phyloP scores from a whole-genome alignment of 2,888 invertebrate species.

The Agrotis exclamationis region DNA sequence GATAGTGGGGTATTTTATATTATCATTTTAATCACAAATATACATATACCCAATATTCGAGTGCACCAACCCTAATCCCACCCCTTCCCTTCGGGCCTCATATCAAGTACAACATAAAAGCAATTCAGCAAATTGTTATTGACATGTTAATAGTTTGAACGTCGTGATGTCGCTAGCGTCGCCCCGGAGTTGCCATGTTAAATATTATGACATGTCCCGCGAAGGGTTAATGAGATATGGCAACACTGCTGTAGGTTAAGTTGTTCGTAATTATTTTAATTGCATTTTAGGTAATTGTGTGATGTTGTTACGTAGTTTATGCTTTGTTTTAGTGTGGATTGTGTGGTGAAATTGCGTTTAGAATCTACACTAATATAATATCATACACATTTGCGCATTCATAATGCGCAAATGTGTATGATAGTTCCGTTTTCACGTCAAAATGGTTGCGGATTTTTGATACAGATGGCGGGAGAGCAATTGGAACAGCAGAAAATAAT shows the following conservation, averaged over 20 bases:
- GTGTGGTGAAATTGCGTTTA: slow-evolving; percentile 15
- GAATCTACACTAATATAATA: too few species aligned
- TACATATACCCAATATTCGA: neutral
- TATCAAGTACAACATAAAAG: slow-evolving; percentile 85
- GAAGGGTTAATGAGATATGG: slow-evolving; percentile 57
- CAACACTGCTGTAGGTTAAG: slow-evolving; percentile 47
- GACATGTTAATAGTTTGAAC: slow-evolving; percentile 87
- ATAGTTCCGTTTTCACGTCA: too few species aligned
- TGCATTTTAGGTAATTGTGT: slow-evolving; percentile 33
- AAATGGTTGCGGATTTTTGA: too few species aligned
- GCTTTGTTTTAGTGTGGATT: slow-evolving; percentile 13
- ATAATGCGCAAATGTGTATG: too few species aligned
- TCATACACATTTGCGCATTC: too few species aligned
- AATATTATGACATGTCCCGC: slow-evolving; percentile 56
- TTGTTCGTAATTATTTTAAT: slow-evolving; percentile 51
- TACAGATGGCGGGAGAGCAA: too few species aligned
- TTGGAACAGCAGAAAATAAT: too few species aligned
- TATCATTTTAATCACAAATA: neutral
- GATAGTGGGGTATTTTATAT: too few species aligned
- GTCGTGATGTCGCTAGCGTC: slow-evolving; percentile 75
- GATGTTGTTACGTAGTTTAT: slow-evolving; percentile 16
- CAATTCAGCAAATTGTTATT: slow-evolving; percentile 90
- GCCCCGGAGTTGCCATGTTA: slow-evolving; percentile 60
- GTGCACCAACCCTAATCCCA: slow-evolving; percentile 77
- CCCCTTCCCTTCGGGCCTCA: slow-evolving; percentile 80